Evolutionary conservation across 2,888 invertebrate species (phyloP), one percentile per base, ranked within the genome.

Genomic region (Epistrophe grossulariae): DNA sequence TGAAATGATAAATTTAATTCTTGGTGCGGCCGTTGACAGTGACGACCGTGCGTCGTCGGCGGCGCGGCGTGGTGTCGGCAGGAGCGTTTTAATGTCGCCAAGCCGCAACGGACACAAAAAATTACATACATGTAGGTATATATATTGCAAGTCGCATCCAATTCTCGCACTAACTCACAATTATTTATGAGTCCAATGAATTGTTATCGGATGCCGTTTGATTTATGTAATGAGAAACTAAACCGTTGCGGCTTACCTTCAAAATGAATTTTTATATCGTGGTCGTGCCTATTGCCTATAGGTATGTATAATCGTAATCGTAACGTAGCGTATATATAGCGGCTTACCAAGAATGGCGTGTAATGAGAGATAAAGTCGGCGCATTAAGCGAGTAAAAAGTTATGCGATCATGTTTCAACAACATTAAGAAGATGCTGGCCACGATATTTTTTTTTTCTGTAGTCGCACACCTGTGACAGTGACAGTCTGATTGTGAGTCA

Each of bases 361-460:
- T 59, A 55, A 79, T 45, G 40, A 38, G 52, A 52, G 38, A 62
- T 52, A 52, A 40, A 68, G 72, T 17, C 15, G 79, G 76, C 71
- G 76, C 71, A 84, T 84, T 84, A 79, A 79, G 66, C 59, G 79
- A 71, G 79, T 76, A 66, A 79, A 66, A 79, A 84, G 64, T 76
- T 79, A 79, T 79, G 71, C 7, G 80, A 79, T 77, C 77, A 38
- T 45, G 68, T 80, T 84, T 52, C 76, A 66, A 31, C 72, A 52
- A 66, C 59, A 66, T 59, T 64, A 70, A 83, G 70, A 71, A 55
- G 70, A 70, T 70, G 70, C 70, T 62, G 64, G 57, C 60, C 43
- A 40, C 43, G 48, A 48, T n/a, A 48, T 11, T 24, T 31, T 7
- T 17, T 48, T n/a, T 11, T 10, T n/a, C 6, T 52, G 3, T 6